Evolutionary conservation across 2,888 invertebrate species (phyloP).

Genomic region (Cactoblastis cactorum): DNA sequence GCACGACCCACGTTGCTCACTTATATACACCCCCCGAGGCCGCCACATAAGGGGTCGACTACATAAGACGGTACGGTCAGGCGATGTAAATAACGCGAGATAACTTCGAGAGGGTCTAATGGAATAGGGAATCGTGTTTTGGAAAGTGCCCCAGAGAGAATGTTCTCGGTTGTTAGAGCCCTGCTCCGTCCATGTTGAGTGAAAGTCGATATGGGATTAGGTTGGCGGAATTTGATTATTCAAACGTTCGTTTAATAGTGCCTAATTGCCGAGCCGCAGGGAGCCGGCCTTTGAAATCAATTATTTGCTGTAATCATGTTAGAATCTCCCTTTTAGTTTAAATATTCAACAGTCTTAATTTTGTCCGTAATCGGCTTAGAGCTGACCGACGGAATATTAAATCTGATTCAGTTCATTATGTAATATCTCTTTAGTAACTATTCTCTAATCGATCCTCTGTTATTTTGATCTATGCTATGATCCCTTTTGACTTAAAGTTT

Average conservation of each 20-base stretch:
- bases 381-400: slow-evolving; percentile 9
- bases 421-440: not conserved
- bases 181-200: slow-evolving; percentile 56
- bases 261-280: slow-evolving; percentile 18
- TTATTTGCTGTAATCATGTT: slow-evolving; percentile 10
- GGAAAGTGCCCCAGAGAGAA: slow-evolving; percentile 73
- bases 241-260: slow-evolving; percentile 48
- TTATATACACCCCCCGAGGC: slow-evolving; percentile 50
- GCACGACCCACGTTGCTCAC: slow-evolving; percentile 58
- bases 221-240: slow-evolving; percentile 64
- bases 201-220: slow-evolving; percentile 72
- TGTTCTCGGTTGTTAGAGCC: slow-evolving; percentile 66
- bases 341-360: slow-evolving; percentile 12
- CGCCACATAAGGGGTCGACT: slow-evolving; percentile 66
- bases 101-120: slow-evolving; percentile 76
- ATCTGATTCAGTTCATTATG: slow-evolving; percentile 2
- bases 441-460: not conserved
- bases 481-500: not conserved
- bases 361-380: slow-evolving; percentile 2
- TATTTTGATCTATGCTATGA: not conserved
- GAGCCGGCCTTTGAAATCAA: slow-evolving; percentile 9
- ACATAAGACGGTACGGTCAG: slow-evolving; percentile 77
- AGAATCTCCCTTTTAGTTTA: slow-evolving; percentile 5
- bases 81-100: slow-evolving; percentile 78
- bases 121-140: slow-evolving; percentile 76